Conservation (phyloP, 2,888 invertebrate genomes). For the Agrotis puta region DNA sequence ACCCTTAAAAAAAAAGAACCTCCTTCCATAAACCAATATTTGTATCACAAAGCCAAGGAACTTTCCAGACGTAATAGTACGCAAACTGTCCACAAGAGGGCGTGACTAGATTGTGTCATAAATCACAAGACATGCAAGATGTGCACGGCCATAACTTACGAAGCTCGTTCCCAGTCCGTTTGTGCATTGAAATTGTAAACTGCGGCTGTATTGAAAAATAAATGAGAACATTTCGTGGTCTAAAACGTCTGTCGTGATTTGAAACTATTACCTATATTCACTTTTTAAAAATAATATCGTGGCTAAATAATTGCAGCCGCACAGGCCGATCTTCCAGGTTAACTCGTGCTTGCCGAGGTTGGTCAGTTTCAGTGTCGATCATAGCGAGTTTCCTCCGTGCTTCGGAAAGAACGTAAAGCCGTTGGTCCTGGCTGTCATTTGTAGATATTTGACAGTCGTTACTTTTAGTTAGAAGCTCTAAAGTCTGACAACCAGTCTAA, state of each 20-base stretch:
- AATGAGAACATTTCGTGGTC: neutral
- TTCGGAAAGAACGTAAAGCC: no score
- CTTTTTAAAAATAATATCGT: no score
- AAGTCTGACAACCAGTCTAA: no score
- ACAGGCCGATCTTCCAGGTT: no score
- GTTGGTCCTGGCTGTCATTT: no score
- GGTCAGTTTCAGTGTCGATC: no score
- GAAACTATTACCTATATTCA: neutral
- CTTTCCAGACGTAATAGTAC: slow-evolving; percentile 15
- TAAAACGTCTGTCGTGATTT: neutral
- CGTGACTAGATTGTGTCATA: slow-evolving; percentile 45
- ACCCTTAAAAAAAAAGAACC: no score
- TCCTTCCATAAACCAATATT: neutral
- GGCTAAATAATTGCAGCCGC: no score
- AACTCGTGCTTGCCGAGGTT: no score
- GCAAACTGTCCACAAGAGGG: slow-evolving; percentile 21
- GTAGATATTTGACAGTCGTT: no score
- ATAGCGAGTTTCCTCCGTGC: no score
- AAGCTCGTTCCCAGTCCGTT: slow-evolving; percentile 15
- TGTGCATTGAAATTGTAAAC: slow-evolving; percentile 47
- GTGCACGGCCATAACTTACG: slow-evolving; percentile 43
- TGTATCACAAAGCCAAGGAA: neutral
- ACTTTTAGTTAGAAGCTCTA: no score
- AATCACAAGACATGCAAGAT: slow-evolving; percentile 59
- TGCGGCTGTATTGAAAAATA: slow-evolving; percentile 34